phyloP scores from a whole-genome alignment of 2,888 invertebrate species.

The Parapristionchus giblindavisi region DNA sequence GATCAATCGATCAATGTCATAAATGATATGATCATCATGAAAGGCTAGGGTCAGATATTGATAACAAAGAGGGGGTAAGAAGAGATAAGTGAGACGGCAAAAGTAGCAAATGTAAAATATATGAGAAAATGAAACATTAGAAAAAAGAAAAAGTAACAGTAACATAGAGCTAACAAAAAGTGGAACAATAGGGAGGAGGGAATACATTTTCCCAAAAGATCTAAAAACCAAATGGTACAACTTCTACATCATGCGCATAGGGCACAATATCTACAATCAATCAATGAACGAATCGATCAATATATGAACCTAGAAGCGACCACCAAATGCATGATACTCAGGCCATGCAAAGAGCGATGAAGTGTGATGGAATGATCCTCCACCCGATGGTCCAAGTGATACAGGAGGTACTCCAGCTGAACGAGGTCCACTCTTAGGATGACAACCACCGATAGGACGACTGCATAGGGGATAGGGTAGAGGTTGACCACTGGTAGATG shows the following conservation, averaged over 20 bases:
- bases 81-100: too few relatives aligned
- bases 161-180: background rate
- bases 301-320: background rate
- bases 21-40: too few relatives aligned
- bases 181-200: background rate
- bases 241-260: too few relatives aligned
- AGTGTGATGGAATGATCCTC: too few relatives aligned
- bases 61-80: too few relatives aligned
- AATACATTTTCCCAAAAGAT: background rate
- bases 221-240: background rate
- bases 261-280: too few relatives aligned
- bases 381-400: background rate
- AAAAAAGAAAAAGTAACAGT: background rate
- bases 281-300: background rate
- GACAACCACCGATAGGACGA: background rate
- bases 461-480: background rate
- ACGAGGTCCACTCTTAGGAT: background rate
- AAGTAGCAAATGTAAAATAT: too few relatives aligned
- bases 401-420: background rate
- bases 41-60: too few relatives aligned
- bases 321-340: slow-evolving; percentile 15
- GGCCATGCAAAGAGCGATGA: slow-evolving; percentile 12
- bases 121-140: background rate
- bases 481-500: background rate
- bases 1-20: too few relatives aligned